Evolutionary conservation across 2,797 vertebrate species (phyloP).

Genomic region (Peromyscus eremicus): DNA sequence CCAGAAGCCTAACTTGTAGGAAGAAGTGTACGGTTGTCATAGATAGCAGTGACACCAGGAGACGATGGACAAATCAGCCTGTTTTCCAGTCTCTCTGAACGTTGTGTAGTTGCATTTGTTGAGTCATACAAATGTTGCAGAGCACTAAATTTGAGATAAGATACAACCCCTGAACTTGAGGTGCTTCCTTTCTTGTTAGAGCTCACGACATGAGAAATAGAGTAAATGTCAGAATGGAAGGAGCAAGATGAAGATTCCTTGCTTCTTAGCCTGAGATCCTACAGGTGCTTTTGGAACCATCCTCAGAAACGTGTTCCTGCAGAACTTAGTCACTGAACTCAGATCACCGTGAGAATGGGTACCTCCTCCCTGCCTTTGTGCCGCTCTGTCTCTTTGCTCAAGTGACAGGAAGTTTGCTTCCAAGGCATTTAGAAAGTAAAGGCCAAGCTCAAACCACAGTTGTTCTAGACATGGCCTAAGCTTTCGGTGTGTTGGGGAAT

Average conservation of each 20-base stretch:
- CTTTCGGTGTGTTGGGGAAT: slow-evolving; percentile 11
- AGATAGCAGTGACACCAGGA: neutral
- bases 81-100: slow-evolving; percentile 28
- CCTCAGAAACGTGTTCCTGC: neutral
- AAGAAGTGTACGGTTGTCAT: neutral
- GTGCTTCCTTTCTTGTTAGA: slow-evolving; percentile 38
- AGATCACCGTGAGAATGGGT: neutral
- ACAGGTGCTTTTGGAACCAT: neutral
- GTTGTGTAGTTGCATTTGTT: slow-evolving; percentile 4
- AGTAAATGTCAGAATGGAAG: slow-evolving; percentile 6
- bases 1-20: slow-evolving; percentile 12
- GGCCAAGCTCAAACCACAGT: neutral
- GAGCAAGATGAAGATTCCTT: slow-evolving; percentile 41
- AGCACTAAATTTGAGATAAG: slow-evolving; percentile 2
- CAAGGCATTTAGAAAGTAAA: slow-evolving; percentile 52
- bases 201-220: neutral
- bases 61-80: slow-evolving; percentile 13
- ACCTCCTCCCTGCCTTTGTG: neutral
- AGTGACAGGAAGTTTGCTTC: slow-evolving; percentile 10
- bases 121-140: neutral
- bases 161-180: neutral
- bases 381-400: neutral
- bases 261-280: slow-evolving; percentile 23
- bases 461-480: neutral
- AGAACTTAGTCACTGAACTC: neutral